A percentile compares a stretch with the other conserved stretches of the same genome.
phyloP scores from a whole-genome alignment of 2,888 invertebrate species.

The Nomada lathburiana region DNA sequence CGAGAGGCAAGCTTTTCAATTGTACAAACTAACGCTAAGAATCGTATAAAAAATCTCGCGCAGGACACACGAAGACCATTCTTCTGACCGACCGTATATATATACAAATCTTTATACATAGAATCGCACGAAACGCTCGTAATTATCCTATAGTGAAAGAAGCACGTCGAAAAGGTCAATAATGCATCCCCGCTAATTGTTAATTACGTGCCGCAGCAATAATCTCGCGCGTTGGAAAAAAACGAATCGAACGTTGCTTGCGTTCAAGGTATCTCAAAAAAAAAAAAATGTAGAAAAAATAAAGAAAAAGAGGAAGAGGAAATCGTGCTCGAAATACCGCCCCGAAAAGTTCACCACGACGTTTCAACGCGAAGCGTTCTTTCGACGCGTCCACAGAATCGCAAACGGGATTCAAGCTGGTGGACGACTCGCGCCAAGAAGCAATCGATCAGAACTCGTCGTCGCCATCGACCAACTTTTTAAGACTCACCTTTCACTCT shows the following conservation, averaged over 20 bases:
- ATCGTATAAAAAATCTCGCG: background rate
- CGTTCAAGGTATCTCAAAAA: no score
- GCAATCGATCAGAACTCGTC: background rate
- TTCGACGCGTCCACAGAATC: background rate
- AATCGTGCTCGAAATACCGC: constrained; percentile 2
- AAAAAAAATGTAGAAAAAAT: no score
- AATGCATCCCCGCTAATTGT: background rate
- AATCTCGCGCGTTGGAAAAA: background rate
- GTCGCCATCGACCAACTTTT: background rate
- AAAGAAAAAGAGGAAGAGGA: background rate
- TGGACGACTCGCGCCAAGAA: background rate
- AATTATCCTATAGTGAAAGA: background rate
- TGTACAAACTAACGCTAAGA: background rate
- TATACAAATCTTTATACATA: background rate
- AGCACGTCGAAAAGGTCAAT: constrained; percentile 19
- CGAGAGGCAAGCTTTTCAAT: background rate
- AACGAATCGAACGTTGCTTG: constrained; percentile 15
- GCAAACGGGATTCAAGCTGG: background rate
- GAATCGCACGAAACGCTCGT: background rate
- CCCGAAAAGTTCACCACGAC: background rate
- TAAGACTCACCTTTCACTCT: background rate
- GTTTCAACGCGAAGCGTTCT: background rate
- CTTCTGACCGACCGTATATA: background rate
- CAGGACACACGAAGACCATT: constrained; percentile 10
- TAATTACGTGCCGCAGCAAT: background rate